These are phyloP conservation scores for Trachurus trachurus DNA, from an alignment of 2,797 vertebrate species.

Conservation along the genomic window DNA sequence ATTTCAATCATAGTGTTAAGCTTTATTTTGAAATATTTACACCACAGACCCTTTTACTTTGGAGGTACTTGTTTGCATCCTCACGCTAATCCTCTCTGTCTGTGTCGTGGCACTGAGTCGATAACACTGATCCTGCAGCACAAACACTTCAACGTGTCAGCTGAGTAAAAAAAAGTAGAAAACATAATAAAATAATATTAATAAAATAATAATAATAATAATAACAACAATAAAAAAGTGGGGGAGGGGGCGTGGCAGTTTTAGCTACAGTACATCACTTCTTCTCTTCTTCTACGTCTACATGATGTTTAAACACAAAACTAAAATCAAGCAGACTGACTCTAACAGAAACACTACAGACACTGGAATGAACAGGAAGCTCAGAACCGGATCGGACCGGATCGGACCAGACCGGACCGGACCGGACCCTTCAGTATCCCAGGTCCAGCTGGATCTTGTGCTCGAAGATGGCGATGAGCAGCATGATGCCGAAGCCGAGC, in stretches of 20 bases:
- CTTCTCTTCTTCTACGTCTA: neutral
- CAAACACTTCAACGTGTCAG: neutral
- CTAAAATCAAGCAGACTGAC: neutral
- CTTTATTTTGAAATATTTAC: too few species aligned
- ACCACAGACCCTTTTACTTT: too few species aligned
- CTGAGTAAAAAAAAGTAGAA: neutral
- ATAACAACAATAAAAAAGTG: neutral
- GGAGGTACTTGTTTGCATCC: too few species aligned
- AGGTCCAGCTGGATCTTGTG: conserved; percentile 94
- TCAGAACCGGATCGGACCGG: too few species aligned
- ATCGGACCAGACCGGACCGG: too few species aligned
- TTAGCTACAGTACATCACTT: neutral
- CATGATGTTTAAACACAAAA: too few species aligned
- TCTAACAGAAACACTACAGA: conserved; percentile 4
- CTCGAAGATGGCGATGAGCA: conserved; percentile 96
- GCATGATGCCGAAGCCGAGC: conserved; percentile 96
- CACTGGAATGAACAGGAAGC: conserved; percentile 8
- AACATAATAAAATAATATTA: too few species aligned
- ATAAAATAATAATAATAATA: neutral
- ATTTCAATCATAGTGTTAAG: too few species aligned
- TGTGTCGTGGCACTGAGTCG: neutral
- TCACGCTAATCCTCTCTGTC: too few species aligned
- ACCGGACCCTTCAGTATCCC: conserved; percentile 76
- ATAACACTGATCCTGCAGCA: conserved; percentile 19
- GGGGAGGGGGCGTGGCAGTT: neutral